These are phyloP conservation scores for Nannospalax galili DNA, from an alignment of 2,113 vertebrate genomes.

Conservation along the genomic window DNA sequence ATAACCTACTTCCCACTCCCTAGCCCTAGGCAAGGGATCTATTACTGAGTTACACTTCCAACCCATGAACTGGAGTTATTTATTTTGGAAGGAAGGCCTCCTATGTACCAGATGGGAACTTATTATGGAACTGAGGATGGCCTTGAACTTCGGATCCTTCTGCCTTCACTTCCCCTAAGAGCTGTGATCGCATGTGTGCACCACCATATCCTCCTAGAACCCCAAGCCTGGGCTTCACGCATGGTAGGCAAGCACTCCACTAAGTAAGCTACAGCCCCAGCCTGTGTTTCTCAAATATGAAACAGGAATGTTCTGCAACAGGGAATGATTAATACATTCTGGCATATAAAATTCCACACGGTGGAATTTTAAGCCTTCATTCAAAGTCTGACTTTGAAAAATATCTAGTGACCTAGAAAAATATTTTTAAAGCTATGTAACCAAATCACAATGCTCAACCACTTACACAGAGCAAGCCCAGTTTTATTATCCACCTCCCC, in stretches of 20 bases:
- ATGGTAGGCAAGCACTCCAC: neutral
- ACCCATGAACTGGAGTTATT: neutral
- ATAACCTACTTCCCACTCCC: conserved; percentile 10
- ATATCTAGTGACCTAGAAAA: conserved; percentile 57
- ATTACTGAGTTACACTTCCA: too few species aligned
- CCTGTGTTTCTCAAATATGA: conserved; percentile 5
- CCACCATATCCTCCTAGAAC: neutral
- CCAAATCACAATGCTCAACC: neutral
- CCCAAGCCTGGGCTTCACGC: neutral
- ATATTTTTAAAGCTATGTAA: conserved; percentile 42
- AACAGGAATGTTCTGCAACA: neutral
- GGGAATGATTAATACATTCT: neutral
- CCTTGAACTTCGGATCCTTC: neutral
- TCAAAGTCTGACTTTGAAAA: conserved; percentile 34
- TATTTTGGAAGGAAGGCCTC: neutral
- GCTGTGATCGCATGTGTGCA: neutral
- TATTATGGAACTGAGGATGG: neutral
- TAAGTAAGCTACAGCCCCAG: neutral
- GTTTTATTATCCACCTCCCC: neutral
- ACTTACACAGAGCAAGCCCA: neutral
- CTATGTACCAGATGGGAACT: neutral
- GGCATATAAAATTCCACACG: neutral
- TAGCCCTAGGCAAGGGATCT: fast-evolving
- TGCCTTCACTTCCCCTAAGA: neutral
- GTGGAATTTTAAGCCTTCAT: neutral